Percentiles rank a stretch among this genome's conserved stretches.
Evolutionary conservation across 2,888 invertebrate genomes (phyloP).

Genomic region (Morpho achilles): DNA sequence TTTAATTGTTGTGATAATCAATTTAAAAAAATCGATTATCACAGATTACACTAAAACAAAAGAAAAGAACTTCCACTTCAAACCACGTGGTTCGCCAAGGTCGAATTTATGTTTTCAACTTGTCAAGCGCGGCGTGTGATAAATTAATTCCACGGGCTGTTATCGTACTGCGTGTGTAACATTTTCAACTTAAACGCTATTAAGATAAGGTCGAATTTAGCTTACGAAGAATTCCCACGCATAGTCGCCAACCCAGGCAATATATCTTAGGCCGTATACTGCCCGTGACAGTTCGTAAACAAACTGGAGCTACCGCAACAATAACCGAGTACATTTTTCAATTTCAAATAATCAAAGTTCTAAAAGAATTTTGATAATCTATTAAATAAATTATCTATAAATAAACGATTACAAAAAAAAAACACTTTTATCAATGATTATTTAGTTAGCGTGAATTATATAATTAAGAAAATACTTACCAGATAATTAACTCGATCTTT

Average conservation of each 20-base stretch:
- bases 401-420: background rate
- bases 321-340: constrained; percentile 40
- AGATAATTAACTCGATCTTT: constrained; percentile 56
- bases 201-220: constrained; percentile 39
- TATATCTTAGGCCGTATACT: constrained; percentile 80
- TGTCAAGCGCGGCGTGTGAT: constrained; percentile 80
- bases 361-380: too few relatives aligned
- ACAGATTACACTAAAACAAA: constrained; percentile 33
- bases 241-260: constrained; percentile 80
- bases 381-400: too few relatives aligned
- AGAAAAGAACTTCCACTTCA: constrained; percentile 54
- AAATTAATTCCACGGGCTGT: constrained; percentile 79
- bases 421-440: constrained; percentile 8
- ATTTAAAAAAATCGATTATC: constrained; percentile 32
- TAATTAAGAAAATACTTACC: constrained; percentile 48
- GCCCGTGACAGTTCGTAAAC: constrained; percentile 81
- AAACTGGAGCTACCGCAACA: constrained; percentile 79
- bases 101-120: constrained; percentile 81
- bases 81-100: constrained; percentile 78
- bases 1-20: too few relatives aligned
- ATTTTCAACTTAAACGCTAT: constrained; percentile 37
- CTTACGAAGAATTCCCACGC: constrained; percentile 56
- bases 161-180: constrained; percentile 43
- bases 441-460: constrained; percentile 6
- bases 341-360: background rate